phyloP scores from a whole-genome alignment of 2,888 invertebrate genomes.

The Callyntrura guangdongensis region DNA sequence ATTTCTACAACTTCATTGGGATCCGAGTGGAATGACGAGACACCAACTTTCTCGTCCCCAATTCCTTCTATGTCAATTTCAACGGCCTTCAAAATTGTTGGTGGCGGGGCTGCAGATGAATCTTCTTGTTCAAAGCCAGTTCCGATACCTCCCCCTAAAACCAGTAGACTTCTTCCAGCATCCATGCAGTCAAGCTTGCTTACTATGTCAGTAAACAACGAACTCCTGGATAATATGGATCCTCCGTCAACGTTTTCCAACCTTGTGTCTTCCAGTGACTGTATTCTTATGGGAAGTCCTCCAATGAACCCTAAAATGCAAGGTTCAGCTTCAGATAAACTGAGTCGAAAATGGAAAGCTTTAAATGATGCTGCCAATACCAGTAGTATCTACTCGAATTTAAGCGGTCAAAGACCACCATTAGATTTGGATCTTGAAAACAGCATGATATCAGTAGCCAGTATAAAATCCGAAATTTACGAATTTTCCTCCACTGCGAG shows the following conservation, averaged over 20 bases:
- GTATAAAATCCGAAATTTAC: slow-evolving; percentile 83
- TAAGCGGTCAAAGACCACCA: slow-evolving; percentile 81
- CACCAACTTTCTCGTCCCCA: slow-evolving; percentile 81
- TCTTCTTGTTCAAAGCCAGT: slow-evolving; percentile 64
- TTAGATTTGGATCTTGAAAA: slow-evolving; percentile 82
- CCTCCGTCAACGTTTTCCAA: slow-evolving; percentile 82
- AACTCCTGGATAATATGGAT: slow-evolving; percentile 77
- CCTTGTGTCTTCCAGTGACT: slow-evolving; percentile 79
- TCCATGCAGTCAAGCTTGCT: slow-evolving; percentile 75
- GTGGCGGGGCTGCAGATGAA: slow-evolving; percentile 60
- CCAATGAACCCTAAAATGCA: slow-evolving; percentile 64
- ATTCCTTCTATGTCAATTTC: slow-evolving; percentile 83
- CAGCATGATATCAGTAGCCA: slow-evolving; percentile 84
- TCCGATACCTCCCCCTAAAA: slow-evolving; percentile 6
- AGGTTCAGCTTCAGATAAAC: slow-evolving; percentile 72
- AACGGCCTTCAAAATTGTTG: slow-evolving; percentile 80
- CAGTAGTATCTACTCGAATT: slow-evolving; percentile 79
- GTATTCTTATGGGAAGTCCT: slow-evolving; percentile 69
- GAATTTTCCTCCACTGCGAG: slow-evolving; percentile 70
- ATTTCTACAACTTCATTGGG: slow-evolving; percentile 81
- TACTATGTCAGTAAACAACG: slow-evolving; percentile 69
- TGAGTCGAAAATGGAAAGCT: slow-evolving; percentile 76
- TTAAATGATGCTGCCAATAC: slow-evolving; percentile 69
- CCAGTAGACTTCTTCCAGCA: slow-evolving; percentile 18
- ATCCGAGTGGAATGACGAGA: slow-evolving; percentile 84